Conservation (phyloP, 2,888 invertebrate species). For the Anoncus sp. region DNA sequence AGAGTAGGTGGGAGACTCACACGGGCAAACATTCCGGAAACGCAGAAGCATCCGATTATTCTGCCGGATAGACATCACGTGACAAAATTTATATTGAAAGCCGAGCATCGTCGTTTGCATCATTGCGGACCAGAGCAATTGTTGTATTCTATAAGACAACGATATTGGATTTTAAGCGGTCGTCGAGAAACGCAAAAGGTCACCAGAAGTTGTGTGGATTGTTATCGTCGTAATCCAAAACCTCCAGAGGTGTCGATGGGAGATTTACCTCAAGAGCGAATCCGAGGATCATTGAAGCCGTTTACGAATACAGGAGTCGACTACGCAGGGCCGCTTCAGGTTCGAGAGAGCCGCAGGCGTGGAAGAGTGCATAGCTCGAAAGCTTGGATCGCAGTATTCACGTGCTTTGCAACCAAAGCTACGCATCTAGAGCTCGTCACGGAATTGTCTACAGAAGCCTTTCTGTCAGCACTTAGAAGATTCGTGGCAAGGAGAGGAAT, state of each 20-base stretch:
- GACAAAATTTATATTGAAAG: slow-evolving; percentile 42
- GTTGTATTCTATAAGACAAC: slow-evolving; percentile 51
- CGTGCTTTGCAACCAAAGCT: no score
- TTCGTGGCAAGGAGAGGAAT: no score
- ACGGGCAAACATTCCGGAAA: slow-evolving; percentile 23
- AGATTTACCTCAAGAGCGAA: slow-evolving; percentile 74
- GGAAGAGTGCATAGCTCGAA: no score
- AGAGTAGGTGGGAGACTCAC: slow-evolving; percentile 53
- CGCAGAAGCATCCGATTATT: slow-evolving; percentile 45
- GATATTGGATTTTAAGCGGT: slow-evolving; percentile 74
- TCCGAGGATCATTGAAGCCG: slow-evolving; percentile 34
- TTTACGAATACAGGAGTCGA: no score
- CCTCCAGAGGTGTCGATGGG: slow-evolving; percentile 73
- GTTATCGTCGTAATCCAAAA: slow-evolving; percentile 67
- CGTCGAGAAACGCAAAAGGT: slow-evolving; percentile 63
- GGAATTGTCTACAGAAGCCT: no score
- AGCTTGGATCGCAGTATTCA: no score
- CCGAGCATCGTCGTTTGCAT: slow-evolving; percentile 64
- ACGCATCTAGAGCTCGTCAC: no score
- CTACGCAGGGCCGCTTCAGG: no score
- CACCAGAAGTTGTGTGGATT: slow-evolving; percentile 71
- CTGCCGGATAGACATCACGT: slow-evolving; percentile 34
- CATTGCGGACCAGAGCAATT: slow-evolving; percentile 64
- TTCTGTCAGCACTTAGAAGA: no score
- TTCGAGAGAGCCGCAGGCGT: no score